Percentiles rank a stretch among this genome's conserved stretches.
phyloP scores from a whole-genome alignment of 2,113 vertebrate species.

The Sterrhoptilus dennistouni region DNA sequence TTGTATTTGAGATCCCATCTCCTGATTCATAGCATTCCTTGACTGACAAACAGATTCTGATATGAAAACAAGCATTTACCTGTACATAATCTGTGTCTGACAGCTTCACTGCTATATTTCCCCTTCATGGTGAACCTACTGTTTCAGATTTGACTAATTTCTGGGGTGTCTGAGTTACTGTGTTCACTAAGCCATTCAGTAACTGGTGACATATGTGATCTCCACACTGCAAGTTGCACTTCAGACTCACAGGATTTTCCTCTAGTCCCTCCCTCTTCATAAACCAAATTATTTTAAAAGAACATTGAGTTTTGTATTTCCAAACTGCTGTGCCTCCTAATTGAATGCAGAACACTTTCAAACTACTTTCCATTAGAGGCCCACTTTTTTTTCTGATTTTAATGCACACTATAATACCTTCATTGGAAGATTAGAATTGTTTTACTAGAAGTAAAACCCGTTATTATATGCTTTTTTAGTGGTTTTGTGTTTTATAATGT shows the following conservation, averaged over 20 bases:
- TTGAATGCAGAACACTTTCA: conserved; percentile 54
- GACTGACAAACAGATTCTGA: conserved; percentile 89
- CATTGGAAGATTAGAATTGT: conserved; percentile 54
- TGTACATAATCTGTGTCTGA: conserved; percentile 72
- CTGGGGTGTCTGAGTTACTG: neutral
- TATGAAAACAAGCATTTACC: conserved; percentile 87
- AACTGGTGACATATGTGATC: conserved; percentile 2
- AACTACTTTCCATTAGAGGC: conserved; percentile 42
- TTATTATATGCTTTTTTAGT: conserved; percentile 61
- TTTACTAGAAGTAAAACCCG: conserved; percentile 49
- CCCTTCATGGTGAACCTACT: neutral
- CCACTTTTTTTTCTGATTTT: conserved; percentile 34
- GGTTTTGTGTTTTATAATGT: conserved; percentile 52
- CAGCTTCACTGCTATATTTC: conserved; percentile 65
- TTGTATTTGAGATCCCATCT: conserved; percentile 83
- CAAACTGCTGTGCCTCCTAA: conserved; percentile 48
- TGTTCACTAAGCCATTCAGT: neutral
- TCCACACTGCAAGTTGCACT: conserved; percentile 3
- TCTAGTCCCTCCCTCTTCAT: neutral
- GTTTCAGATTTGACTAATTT: neutral
- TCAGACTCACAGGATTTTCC: conserved; percentile 29
- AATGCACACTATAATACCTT: conserved; percentile 40
- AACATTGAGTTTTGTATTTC: conserved; percentile 53
- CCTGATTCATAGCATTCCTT: conserved; percentile 76
- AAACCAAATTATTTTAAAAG: conserved; percentile 58